Evolutionary conservation across 2,888 invertebrate genomes (phyloP).

Genomic region (Nemoura dubitans): DNA sequence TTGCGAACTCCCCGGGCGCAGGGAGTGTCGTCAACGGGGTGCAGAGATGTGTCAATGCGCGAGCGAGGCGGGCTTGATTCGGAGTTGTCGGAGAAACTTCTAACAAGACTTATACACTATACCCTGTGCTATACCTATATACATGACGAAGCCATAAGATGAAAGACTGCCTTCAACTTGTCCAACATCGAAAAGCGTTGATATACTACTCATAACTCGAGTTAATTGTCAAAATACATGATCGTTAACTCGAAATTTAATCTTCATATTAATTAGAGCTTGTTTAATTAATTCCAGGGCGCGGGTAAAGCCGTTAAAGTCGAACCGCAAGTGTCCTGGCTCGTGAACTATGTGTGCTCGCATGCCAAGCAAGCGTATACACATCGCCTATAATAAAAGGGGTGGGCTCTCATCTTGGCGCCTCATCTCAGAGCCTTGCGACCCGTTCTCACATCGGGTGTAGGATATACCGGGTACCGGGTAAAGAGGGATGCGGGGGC

Average conservation of each 20-base stretch:
- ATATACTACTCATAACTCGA: neutral
- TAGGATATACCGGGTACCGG: no score
- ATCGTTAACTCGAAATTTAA: conserved; percentile 12
- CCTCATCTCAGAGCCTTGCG: neutral
- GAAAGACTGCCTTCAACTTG: neutral
- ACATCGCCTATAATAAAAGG: neutral
- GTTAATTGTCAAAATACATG: neutral
- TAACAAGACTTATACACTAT: neutral
- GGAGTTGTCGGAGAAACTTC: no score
- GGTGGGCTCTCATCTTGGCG: neutral
- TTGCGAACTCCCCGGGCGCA: neutral
- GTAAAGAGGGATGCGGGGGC: neutral
- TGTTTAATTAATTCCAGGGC: neutral
- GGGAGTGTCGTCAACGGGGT: no score
- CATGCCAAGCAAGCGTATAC: neutral
- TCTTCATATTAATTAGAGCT: conserved; percentile 7
- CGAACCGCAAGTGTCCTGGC: neutral
- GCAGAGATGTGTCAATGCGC: neutral
- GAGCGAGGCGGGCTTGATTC: neutral
- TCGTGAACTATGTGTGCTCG: neutral
- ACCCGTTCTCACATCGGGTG: neutral
- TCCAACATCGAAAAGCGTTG: neutral
- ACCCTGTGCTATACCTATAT: no score
- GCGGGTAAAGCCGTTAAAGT: neutral
- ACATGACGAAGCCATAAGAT: neutral